phyloP scores from a whole-genome alignment of 2,888 invertebrate genomes.

The Lypha dubia region DNA sequence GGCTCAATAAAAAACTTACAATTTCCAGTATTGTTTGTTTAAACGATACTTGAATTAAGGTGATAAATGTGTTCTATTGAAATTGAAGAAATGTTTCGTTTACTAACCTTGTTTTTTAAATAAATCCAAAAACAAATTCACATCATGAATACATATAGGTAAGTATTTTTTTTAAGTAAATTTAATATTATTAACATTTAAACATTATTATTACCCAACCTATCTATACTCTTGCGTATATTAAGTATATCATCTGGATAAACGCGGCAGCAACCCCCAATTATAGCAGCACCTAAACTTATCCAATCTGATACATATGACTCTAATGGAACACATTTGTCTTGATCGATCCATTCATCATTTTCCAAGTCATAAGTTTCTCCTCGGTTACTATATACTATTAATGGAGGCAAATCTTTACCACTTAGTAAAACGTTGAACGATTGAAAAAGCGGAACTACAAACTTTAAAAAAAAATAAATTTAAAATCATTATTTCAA shows the following conservation, averaged over 20 bases:
- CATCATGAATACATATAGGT: background rate
- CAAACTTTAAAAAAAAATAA: conserved; percentile 80
- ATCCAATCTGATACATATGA: conserved; percentile 91
- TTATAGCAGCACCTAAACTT: conserved; percentile 89
- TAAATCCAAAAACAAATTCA: background rate
- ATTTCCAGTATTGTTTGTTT: too few species aligned
- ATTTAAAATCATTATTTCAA: background rate
- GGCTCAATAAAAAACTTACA: too few species aligned
- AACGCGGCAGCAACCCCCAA: conserved; percentile 96
- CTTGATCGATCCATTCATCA: conserved; percentile 87
- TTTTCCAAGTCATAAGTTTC: conserved; percentile 79
- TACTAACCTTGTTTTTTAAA: background rate
- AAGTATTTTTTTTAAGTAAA: conserved; percentile 37
- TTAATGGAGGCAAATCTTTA: conserved; percentile 88
- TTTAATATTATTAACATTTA: conserved; percentile 51
- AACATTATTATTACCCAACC: conserved; percentile 70
- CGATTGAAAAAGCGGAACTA: conserved; percentile 85
- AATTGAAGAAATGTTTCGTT: background rate
- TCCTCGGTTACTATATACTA: conserved; percentile 97
- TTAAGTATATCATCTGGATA: conserved; percentile 90
- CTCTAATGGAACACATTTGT: conserved; percentile 88
- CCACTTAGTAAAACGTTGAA: conserved; percentile 82
- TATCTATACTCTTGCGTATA: conserved; percentile 85
- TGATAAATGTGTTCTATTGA: background rate
- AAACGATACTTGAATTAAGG: too few species aligned